Conservation (phyloP, 2,888 invertebrate genomes). For the Germaria angustata region DNA sequence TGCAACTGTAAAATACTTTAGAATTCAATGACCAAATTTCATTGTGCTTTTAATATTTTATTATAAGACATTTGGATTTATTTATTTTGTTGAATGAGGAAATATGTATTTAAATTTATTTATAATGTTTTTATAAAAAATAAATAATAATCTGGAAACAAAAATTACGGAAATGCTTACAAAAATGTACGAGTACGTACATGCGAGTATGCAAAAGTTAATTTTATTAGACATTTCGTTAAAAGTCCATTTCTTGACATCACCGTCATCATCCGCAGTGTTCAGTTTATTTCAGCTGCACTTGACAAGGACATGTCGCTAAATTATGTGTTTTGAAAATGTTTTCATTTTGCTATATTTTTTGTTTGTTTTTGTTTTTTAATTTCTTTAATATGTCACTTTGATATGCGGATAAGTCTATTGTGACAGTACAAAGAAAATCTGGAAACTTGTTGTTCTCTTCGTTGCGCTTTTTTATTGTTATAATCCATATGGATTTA, state of each 20-base stretch:
- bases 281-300: slow-evolving; percentile 34
- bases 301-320: slow-evolving; percentile 63
- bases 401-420: slow-evolving; percentile 57
- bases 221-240: neutral
- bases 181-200: neutral
- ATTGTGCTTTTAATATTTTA: too few species aligned
- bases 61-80: too few species aligned
- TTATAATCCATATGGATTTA: slow-evolving; percentile 60
- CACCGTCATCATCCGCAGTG: slow-evolving; percentile 14
- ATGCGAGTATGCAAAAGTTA: neutral
- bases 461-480: slow-evolving; percentile 43
- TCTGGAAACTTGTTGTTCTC: slow-evolving; percentile 39
- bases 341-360: neutral
- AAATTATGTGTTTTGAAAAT: slow-evolving; percentile 49
- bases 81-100: slow-evolving; percentile 7
- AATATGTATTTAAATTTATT: slow-evolving; percentile 13
- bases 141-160: neutral
- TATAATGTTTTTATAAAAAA: slow-evolving; percentile 2
- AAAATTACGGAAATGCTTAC: neutral
- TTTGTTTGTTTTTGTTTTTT: slow-evolving; percentile 4
- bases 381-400: slow-evolving; percentile 51
- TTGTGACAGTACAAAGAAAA: slow-evolving; percentile 64
- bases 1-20: neutral
- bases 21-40: too few species aligned
- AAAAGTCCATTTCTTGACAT: slow-evolving; percentile 45